Percentiles rank a stretch among this genome's conserved stretches.
Conservation (phyloP, 2,797 vertebrate genomes). For the Spinus olivaceus region DNA sequence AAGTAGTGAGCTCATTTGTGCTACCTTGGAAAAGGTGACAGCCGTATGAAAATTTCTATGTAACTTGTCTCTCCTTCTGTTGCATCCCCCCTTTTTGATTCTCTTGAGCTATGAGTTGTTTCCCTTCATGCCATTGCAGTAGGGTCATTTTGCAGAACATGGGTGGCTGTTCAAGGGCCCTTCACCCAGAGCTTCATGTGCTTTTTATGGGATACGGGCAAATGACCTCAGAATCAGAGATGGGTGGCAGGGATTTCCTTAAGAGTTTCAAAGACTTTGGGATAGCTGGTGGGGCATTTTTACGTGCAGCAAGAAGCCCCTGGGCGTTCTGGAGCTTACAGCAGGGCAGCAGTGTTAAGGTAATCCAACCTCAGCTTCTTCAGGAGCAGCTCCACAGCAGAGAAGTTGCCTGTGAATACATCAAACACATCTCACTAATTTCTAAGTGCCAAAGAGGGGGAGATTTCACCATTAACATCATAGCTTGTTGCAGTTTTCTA, state of each 20-base stretch:
- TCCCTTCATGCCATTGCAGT: background rate
- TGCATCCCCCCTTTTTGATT: background rate
- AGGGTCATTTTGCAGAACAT: background rate
- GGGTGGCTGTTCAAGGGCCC: fast-evolving
- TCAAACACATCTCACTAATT: background rate
- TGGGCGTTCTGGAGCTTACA: background rate
- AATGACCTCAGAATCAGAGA: background rate
- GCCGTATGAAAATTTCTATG: background rate
- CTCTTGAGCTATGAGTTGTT: background rate
- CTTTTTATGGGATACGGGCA: background rate
- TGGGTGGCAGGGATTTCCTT: background rate
- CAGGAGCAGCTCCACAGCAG: background rate
- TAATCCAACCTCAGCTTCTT: fast-evolving
- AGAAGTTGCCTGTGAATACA: background rate
- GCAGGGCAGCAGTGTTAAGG: background rate
- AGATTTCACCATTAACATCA: background rate
- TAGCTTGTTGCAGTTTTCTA: background rate
- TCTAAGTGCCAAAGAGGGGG: background rate
- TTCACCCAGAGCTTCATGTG: background rate
- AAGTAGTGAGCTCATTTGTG: background rate
- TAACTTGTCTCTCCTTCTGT: background rate
- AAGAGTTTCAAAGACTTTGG: background rate
- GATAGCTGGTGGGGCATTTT: background rate
- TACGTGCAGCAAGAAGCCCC: background rate
- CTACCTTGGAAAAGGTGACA: background rate